Conservation (phyloP, 1,140 invertebrate species). For the Drusus annulatus region DNA sequence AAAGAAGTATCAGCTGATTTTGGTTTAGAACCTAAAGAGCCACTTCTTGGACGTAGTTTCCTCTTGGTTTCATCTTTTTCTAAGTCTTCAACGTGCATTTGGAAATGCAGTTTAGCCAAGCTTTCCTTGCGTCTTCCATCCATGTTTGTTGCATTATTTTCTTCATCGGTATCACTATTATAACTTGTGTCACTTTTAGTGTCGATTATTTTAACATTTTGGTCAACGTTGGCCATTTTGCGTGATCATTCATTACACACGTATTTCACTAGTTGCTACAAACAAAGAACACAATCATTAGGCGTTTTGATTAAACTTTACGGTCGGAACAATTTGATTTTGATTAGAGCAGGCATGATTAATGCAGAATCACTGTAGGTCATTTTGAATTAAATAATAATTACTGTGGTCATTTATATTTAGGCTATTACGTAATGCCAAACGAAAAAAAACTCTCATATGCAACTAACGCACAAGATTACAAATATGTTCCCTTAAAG, state of each 20-base stretch:
- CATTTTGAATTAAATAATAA: too few relatives aligned
- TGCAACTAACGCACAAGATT: too few relatives aligned
- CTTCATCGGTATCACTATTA: not conserved
- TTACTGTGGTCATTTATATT: too few relatives aligned
- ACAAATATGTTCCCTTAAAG: too few relatives aligned
- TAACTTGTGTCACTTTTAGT: slow-evolving; percentile 4
- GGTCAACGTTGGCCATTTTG: slow-evolving; percentile 34
- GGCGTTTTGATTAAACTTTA: too few relatives aligned
- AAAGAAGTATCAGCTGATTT: not conserved
- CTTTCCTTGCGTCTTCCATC: not conserved
- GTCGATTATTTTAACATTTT: slow-evolving; percentile 20
- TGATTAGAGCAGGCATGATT: too few relatives aligned
- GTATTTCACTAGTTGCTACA: not conserved
- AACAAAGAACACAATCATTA: slow-evolving; percentile 1
- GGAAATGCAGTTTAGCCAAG: slow-evolving; percentile 26
- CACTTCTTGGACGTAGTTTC: slow-evolving; percentile 4
- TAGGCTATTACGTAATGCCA: too few relatives aligned
- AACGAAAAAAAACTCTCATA: too few relatives aligned
- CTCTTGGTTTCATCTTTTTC: slow-evolving; percentile 3
- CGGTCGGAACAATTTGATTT: too few relatives aligned
- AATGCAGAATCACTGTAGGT: too few relatives aligned
- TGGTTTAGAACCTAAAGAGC: not conserved
- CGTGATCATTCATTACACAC: slow-evolving; percentile 23
- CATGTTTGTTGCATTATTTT: not conserved
- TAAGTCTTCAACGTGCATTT: slow-evolving; percentile 40